Evolutionary conservation across 2,797 vertebrate genomes (phyloP), one percentile per base, ranked within the genome.

Genomic region (Lacerta viridis): DNA sequence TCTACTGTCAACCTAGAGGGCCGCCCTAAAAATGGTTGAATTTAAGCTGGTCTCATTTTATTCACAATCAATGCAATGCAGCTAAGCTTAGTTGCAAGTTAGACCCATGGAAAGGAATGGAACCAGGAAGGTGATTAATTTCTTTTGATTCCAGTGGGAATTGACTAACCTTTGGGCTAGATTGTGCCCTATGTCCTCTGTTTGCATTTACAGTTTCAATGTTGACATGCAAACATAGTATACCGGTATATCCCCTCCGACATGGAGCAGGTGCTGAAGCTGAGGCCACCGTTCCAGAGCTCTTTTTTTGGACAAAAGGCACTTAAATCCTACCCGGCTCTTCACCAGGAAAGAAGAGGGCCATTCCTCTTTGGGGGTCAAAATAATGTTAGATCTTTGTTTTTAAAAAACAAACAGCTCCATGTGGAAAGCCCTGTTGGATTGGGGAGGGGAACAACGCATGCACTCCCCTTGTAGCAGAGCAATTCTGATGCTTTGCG

Each of bases 1-100:
- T 80, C 43, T 88, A 39, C 2, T 79, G 7, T 88, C 39, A 64
- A 61, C 85, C 55, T 87, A 20, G 6, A 88, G 86, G 86, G 41
- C 33, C 1, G 9, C 39, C 46, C 7, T 82, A 15, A 50, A 46
- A 61, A 61, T 36, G n/a, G n/a, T 68, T 84, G 9, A 79, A 78
- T 89, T 89, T 27, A 82, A 91, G 36, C 0, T 8, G 1, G 17
- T 68, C 59, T 83, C 11, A 29, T 83, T 66, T 75, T 50, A 46
- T 55, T 77, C 61, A 50, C 25, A 83, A 23, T n/a, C 18, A 18
- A n/a, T 27, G 41, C 43, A 69, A 4, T 25, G n/a, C 64, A 83
- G 9, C 25, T 23, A 55, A 15, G n/a, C 15, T 55, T 71, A 33
- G 10, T 71, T 64, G 61, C 20, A 23, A 64, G 61, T 64, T 64